A percentile compares a stretch with the other conserved stretches of the same genome.
Conservation (phyloP, 1,140 invertebrate species). For the Drosophila saltans region DNA sequence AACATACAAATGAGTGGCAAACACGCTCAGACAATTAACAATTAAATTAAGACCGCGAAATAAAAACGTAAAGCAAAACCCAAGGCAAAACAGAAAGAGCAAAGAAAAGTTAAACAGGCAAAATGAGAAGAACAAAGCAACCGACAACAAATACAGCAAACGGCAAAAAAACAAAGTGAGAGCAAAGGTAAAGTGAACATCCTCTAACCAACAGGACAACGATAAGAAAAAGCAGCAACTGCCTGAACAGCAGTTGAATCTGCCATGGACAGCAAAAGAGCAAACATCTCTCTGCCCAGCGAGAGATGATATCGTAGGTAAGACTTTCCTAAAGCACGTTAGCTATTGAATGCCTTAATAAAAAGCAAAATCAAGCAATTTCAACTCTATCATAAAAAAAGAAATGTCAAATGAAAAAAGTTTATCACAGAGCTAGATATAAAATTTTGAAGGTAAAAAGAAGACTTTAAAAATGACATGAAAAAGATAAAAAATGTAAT, state of each 20-base stretch:
- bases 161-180: constrained; percentile 25
- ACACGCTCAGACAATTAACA: constrained; percentile 70
- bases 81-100: constrained; percentile 20
- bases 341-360: too few relatives aligned
- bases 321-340: neutral
- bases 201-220: too few relatives aligned
- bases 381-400: too few relatives aligned
- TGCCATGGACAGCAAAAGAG: neutral
- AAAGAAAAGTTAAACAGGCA: constrained; percentile 12
- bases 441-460: too few relatives aligned
- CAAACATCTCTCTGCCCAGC: neutral
- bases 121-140: constrained; percentile 4
- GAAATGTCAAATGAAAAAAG: too few relatives aligned
- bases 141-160: constrained; percentile 38
- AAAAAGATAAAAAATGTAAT: too few relatives aligned
- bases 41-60: constrained; percentile 45
- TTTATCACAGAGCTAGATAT: too few relatives aligned
- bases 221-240: neutral
- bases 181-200: constrained; percentile 3
- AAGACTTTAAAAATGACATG: too few relatives aligned
- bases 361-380: too few relatives aligned
- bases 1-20: constrained; percentile 65
- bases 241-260: neutral
- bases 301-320: neutral
- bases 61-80: constrained; percentile 38